Evolutionary conservation across 2,888 invertebrate species (phyloP).

Genomic region (Serrognathus titanus): DNA sequence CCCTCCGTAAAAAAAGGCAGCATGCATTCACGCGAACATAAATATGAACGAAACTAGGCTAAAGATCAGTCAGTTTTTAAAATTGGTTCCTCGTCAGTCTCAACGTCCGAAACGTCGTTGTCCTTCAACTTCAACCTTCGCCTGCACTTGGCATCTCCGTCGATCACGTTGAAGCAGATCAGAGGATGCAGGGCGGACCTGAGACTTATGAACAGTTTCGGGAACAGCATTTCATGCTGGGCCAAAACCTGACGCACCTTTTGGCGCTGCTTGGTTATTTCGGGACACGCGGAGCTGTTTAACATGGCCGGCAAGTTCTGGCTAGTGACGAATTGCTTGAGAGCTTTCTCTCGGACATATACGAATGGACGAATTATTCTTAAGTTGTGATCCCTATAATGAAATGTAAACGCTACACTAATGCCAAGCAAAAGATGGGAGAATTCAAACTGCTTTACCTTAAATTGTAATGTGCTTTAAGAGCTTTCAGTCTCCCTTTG

Average conservation of each 20-base stretch:
- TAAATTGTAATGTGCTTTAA: conserved; percentile 78
- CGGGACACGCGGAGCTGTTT: conserved; percentile 34
- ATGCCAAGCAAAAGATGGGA: too few relatives aligned
- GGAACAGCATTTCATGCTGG: conserved; percentile 72
- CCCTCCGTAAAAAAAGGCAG: not conserved
- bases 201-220: conserved; percentile 70
- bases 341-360: conserved; percentile 74
- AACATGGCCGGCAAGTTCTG: conserved; percentile 68
- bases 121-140: conserved; percentile 62
- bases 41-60: conserved; percentile 11
- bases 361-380: conserved; percentile 84
- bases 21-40: conserved; percentile 14
- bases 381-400: conserved; percentile 70
- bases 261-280: conserved; percentile 48
- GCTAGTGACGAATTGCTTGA: conserved; percentile 71
- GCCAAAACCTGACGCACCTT: conserved; percentile 66
- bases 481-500: conserved; percentile 71
- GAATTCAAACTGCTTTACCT: too few relatives aligned
- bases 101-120: conserved; percentile 58
- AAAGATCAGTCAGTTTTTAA: conserved; percentile 47
- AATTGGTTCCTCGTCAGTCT: conserved; percentile 66
- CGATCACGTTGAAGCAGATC: conserved; percentile 49
- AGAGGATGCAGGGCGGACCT: conserved; percentile 64
- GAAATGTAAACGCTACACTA: conserved; percentile 9
- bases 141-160: conserved; percentile 54